Evolutionary conservation across 2,113 vertebrate genomes (phyloP), one percentile per base, ranked within the genome.

Genomic region (Thamnophis sirtalis): DNA sequence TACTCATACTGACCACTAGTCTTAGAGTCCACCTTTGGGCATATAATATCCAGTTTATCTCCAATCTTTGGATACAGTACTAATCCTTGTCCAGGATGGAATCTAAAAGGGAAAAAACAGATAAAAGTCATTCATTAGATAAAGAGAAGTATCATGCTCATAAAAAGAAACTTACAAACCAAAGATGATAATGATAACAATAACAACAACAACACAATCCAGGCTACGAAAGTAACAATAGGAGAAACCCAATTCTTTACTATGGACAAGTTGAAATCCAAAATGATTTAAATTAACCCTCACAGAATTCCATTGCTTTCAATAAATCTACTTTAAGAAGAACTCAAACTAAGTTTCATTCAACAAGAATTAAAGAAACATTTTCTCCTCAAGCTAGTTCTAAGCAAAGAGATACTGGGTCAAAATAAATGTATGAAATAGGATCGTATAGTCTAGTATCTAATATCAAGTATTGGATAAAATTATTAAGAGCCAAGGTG

Each of bases 41-140:
- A 99, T 97, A 99, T 99, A 97, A 99, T 99, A 98, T 99, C 99
- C 98, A 99, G 97, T 96, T 99, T 99, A 97, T 99, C 99, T 97
- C 99, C 99, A 95, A 99, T 99, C 96, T 99, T 99, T 95, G 99
- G 99, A 96, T 99, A 99, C 96, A 99, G 97, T 96, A 99, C 98
- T 98, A 99, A 98, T 96, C 99, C 99, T 97, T 99, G 98, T 97
- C 99, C 99, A 91, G 97, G 99, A 95, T 99, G 97, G 92, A 99
- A 99, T 97, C 99, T 99, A 98, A 93, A 96, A 96, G 60, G 50
- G 50, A 13, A 11, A 0, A 93, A 91, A 90, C 53, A 28, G 26
- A 3, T 13, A 50, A 58, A 33, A 87, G 91, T 86, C 86, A 92
- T 26, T 51, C 58, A 92, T 1, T 5, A 89, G 90, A 91, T 88